Evolutionary conservation across 2,797 vertebrate species (phyloP).

Genomic region (Zalophus californianus): DNA sequence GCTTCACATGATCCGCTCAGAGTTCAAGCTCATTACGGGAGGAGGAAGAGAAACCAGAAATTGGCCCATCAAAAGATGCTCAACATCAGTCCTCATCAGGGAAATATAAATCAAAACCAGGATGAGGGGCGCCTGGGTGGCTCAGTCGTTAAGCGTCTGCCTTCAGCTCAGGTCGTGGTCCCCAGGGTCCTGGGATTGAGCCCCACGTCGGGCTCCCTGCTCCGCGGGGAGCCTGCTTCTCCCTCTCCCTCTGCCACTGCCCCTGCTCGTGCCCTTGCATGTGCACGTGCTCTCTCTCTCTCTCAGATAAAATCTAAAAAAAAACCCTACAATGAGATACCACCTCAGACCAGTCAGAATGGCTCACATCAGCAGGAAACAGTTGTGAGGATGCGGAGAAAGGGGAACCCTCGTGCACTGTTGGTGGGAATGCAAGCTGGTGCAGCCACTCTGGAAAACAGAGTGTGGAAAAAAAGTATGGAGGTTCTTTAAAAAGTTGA

Average conservation of each 20-base stretch:
- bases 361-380: not conserved
- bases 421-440: not conserved
- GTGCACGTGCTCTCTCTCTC: not conserved
- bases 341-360: not conserved
- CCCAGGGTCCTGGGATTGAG: not conserved
- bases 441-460: not conserved
- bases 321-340: not conserved
- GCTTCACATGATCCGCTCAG: not conserved
- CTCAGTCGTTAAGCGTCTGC: too few species aligned
- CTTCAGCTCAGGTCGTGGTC: not conserved
- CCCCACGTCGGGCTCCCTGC: not conserved
- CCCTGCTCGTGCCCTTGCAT: too few species aligned
- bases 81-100: too few species aligned
- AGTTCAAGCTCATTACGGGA: not conserved
- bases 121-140: not conserved
- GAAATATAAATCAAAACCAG: not conserved
- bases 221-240: not conserved
- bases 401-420: not conserved
- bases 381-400: not conserved
- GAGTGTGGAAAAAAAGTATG: too few species aligned
- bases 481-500: not conserved
- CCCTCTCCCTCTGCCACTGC: too few species aligned
- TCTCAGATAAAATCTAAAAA: not conserved
- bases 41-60: not conserved
- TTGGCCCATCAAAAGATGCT: not conserved